Evolutionary conservation across 2,888 invertebrate genomes (phyloP).

Genomic region (Dysmachus trigonus): DNA sequence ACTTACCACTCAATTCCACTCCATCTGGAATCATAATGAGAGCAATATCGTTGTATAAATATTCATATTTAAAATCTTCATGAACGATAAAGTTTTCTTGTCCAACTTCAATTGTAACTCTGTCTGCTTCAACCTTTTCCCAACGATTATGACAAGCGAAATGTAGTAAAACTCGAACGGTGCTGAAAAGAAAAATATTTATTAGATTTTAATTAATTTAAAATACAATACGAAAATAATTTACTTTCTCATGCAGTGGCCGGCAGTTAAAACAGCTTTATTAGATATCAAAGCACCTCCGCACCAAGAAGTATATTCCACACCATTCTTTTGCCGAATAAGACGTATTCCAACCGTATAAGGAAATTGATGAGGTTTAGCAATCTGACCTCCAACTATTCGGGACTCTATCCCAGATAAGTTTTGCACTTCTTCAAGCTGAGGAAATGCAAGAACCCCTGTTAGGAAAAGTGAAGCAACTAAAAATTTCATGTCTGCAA

Average conservation of each 20-base stretch:
- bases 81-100: constrained; percentile 10
- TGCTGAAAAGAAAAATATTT: not conserved
- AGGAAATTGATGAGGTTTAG: constrained; percentile 58
- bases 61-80: not conserved
- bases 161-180: not conserved
- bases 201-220: not conserved
- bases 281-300: not conserved
- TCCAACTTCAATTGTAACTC: not conserved
- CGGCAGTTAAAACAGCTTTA: not conserved
- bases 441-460: not conserved
- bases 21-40: not conserved
- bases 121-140: not conserved
- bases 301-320: constrained; percentile 25
- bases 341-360: constrained; percentile 50
- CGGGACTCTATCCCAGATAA: constrained; percentile 53
- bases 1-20: not conserved
- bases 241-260: constrained; percentile 16
- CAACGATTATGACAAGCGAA: not conserved
- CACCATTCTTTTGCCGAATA: constrained; percentile 7
- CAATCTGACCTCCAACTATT: constrained; percentile 60
- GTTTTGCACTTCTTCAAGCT: not conserved
- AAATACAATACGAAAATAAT: not conserved
- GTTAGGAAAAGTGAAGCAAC: not conserved
- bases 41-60: not conserved
- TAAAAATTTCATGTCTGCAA: not conserved